Conservation (phyloP, 2,113 vertebrate species). For the Corythoichthys intestinalis region DNA sequence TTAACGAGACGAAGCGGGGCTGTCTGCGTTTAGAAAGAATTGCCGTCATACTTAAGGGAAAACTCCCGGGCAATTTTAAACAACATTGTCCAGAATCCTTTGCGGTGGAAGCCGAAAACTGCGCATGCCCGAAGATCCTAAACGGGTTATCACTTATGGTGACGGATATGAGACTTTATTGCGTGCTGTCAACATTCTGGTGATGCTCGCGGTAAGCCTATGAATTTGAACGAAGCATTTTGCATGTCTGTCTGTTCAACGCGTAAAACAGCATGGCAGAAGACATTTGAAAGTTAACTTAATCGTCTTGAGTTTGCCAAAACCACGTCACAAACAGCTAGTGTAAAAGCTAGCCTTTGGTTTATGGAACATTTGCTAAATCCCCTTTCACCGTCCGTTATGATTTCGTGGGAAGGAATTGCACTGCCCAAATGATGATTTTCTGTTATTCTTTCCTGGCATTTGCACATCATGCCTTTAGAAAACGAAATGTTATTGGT, state of each 20-base stretch:
- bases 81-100: constrained; percentile 44
- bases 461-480: not conserved
- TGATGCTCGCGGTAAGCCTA: constrained; percentile 55
- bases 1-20: too few species aligned
- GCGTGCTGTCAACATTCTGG: constrained; percentile 34
- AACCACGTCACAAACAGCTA: constrained; percentile 6
- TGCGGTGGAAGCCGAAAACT: not conserved
- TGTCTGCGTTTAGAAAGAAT: too few species aligned
- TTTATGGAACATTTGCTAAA: constrained; percentile 25
- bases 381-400: not conserved
- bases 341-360: constrained; percentile 14
- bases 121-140: constrained; percentile 45
- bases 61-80: constrained; percentile 11
- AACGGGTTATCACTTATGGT: constrained; percentile 70
- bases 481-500: too few species aligned
- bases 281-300: not conserved
- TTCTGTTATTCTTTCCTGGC: not conserved
- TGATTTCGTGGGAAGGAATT: not conserved
- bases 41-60: too few species aligned
- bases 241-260: not conserved
- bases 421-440: not conserved
- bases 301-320: not conserved
- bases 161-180: constrained; percentile 70
- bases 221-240: not conserved
- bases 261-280: not conserved